Conservation (phyloP, 2,797 vertebrate genomes). For the Aldrovandia affinis region DNA sequence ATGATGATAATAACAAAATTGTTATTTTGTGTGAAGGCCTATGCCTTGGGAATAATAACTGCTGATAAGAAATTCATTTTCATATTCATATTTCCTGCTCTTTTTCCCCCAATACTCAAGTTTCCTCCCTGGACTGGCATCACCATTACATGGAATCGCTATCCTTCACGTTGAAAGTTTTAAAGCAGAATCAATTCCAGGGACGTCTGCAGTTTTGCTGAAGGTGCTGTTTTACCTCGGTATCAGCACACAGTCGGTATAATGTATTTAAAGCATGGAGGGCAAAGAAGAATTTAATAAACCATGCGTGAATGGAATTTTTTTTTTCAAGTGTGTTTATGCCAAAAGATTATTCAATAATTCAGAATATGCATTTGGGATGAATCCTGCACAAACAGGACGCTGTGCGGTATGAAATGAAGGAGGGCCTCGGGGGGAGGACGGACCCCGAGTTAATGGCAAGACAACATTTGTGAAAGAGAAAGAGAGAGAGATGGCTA, state of each 20-base stretch:
- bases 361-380: conserved; percentile 45
- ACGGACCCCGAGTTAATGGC: neutral
- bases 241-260: conserved; percentile 38
- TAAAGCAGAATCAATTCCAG: conserved; percentile 47
- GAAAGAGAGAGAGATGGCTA: neutral
- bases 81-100: neutral
- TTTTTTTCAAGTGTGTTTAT: conserved; percentile 21
- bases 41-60: neutral
- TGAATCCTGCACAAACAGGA: conserved; percentile 46
- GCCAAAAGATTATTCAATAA: conserved; percentile 40
- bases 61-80: conserved; percentile 14
- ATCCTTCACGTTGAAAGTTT: conserved; percentile 32
- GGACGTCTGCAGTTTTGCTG: conserved; percentile 46
- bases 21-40: neutral
- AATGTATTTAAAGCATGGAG: conserved; percentile 36
- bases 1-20: neutral
- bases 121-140: conserved; percentile 13
- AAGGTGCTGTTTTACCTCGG: conserved; percentile 35
- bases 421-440: conserved; percentile 7
- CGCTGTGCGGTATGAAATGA: conserved; percentile 43
- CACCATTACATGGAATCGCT: conserved; percentile 3
- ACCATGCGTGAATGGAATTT: conserved; percentile 45
- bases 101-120: conserved; percentile 1
- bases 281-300: conserved; percentile 43
- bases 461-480: neutral